Base-by-base conservation (phyloP, 2,888 invertebrate species). In the Charanyca ferruginea region DNA sequence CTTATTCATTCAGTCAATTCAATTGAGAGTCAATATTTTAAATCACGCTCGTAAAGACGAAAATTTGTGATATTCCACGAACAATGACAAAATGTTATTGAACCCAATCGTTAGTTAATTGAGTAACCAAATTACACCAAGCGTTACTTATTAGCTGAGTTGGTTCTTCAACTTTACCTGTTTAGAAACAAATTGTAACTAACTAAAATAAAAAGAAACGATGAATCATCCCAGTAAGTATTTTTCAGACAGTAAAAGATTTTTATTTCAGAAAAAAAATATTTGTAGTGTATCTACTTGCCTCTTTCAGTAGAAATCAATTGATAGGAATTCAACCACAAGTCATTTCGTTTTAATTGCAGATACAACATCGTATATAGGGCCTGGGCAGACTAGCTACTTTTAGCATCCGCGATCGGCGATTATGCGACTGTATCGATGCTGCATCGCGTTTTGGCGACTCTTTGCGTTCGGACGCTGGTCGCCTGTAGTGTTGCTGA, bases 21-120 rank as follows among this genome's bases (percentile, higher is more conserved):
- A 32, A 35, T 41, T 64, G 35, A 49, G 38, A 51, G 35, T 72
- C 65, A 65, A 65, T 64, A 54, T 65, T 55, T 65, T 44, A 51
- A 68, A 53, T 72, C 42, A 22, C 28, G 23, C 9, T n/a, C n/a
- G n/a, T n/a, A 28, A 1, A 60, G 35, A 5, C 42, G 13, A 23
- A 41, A 35, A 22, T 22, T 48, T 42, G 25, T 42, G 18, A 38
- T 48, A 42, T 42, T 72, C 18, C 35, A 63, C 64, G 25, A 9
- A 55, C 51, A 71, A 67, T 54, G 53, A 59, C 53, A 59, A 49
- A 67, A 59, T 66, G 53, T 49, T 22, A 35, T 35, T 45, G 68
- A 71, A 53, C 71, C 18, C 32, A 6, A 74, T 41, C 23, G 18
- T 51, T 22, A 42, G 22, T 42, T 54, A 66, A 42, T 53, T 45